A percentile compares a stretch with the other conserved stretches of the same genome.
Conservation (phyloP, 2,113 vertebrate genomes). For the Pongo pygmaeus region DNA sequence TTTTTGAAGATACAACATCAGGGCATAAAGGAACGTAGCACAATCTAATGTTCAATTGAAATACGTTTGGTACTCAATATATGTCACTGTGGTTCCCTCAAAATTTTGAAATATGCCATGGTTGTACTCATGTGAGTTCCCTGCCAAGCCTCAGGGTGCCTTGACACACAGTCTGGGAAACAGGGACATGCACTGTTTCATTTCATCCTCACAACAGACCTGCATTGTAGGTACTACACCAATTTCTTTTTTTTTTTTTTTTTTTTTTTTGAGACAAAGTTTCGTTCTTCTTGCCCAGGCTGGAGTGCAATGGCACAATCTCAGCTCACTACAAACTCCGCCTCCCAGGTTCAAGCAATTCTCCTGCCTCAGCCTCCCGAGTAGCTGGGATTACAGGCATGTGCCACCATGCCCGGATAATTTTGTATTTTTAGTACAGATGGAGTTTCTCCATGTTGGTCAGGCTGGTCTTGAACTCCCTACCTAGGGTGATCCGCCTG, state of each 20-base stretch:
- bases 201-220: background rate
- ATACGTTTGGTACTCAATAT: background rate
- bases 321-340: too few relatives aligned
- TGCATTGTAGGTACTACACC: background rate
- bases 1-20: background rate
- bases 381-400: too few relatives aligned
- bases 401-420: too few relatives aligned
- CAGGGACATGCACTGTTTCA: background rate
- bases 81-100: background rate
- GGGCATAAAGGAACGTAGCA: background rate
- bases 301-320: too few relatives aligned
- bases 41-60: background rate
- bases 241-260: background rate
- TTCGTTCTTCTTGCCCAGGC: too few relatives aligned
- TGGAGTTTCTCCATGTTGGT: too few relatives aligned
- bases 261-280: too few relatives aligned
- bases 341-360: too few relatives aligned
- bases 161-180: background rate
- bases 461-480: too few relatives aligned
- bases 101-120: background rate
- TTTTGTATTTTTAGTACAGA: too few relatives aligned
- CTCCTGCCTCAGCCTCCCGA: too few relatives aligned
- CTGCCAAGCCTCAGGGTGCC: background rate
- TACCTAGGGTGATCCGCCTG: too few relatives aligned
- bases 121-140: background rate